Conservation (phyloP, 2,113 vertebrate species). For the Rana temporaria region DNA sequence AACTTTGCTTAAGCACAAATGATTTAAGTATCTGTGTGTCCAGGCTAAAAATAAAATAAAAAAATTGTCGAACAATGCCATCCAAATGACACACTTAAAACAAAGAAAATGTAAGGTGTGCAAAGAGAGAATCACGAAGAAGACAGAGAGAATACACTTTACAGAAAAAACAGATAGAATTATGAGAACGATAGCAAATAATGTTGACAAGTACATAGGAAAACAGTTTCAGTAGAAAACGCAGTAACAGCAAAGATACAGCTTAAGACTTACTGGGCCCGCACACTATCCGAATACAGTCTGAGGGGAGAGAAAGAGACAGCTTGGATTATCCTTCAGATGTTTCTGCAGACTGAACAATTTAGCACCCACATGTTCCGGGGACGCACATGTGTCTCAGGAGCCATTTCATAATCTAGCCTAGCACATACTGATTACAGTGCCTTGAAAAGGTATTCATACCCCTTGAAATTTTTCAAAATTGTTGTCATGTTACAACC, state of each 20-base stretch:
- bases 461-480: no score
- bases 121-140: neutral
- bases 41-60: no score
- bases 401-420: constrained; percentile 69
- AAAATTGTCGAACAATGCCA: no score
- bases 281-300: constrained; percentile 98
- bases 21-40: no score
- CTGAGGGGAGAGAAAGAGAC: constrained; percentile 81
- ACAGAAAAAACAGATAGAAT: neutral
- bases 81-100: no score
- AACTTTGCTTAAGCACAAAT: no score
- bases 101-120: no score
- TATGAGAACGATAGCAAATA: constrained; percentile 54
- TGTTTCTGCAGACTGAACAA: constrained; percentile 84
- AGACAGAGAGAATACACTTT: neutral
- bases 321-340: constrained; percentile 94
- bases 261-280: constrained; percentile 90
- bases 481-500: no score
- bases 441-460: no score
- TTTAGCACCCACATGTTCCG: constrained; percentile 86
- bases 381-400: constrained; percentile 86
- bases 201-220: constrained; percentile 7
- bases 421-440: constrained; percentile 45
- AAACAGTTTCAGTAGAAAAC: constrained; percentile 36
- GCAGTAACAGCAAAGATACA: constrained; percentile 58